Base-by-base conservation (phyloP, 2,888 invertebrate genomes). In the Willowsia nigromaculata region DNA sequence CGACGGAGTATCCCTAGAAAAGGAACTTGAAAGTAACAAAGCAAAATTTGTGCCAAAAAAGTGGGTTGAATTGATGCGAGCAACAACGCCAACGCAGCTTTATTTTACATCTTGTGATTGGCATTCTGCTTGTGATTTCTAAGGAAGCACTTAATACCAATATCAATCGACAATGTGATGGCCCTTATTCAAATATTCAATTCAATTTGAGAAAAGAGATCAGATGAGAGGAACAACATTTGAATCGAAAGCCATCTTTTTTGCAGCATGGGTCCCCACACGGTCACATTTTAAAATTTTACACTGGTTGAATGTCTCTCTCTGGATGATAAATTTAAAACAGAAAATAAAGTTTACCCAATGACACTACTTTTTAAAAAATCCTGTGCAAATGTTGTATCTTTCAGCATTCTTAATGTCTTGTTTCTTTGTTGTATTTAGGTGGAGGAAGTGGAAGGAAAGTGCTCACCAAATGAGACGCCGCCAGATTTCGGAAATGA, bases 371-470 rank as follows among this genome's bases (percentile, higher is more conserved):
- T n/a, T n/a, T n/a, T n/a, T n/a, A n/a, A n/a, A n/a, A n/a, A n/a
- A n/a, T n/a, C n/a, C n/a, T n/a, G n/a, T n/a, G n/a, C n/a, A n/a
- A n/a, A n/a, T n/a, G n/a, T n/a, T n/a, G n/a, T n/a, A n/a, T n/a
- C n/a, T n/a, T n/a, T n/a, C n/a, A n/a, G n/a, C n/a, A n/a, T n/a
- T n/a, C n/a, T n/a, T n/a, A 18, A 56, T 9, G 18, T 56, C 9
- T 22, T 7, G 9, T 33, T 37, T 0, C 43, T 76, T 85, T 50
- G 78, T 89, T 91, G 27, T 92, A n/a, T n/a, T n/a, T n/a, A 93
- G 93, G 93, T 93, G 93, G 93, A 93, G 92, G 93, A 93, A 92
- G 93, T 93, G 76, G 93, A 93, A 90, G 93, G 93, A 80, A 92
- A 92, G 84, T 91, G 91, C 62, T 91, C 93, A 82, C 93, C 93